Base-by-base conservation (phyloP, 2,797 vertebrate genomes). In the Sorex maritimensis region DNA sequence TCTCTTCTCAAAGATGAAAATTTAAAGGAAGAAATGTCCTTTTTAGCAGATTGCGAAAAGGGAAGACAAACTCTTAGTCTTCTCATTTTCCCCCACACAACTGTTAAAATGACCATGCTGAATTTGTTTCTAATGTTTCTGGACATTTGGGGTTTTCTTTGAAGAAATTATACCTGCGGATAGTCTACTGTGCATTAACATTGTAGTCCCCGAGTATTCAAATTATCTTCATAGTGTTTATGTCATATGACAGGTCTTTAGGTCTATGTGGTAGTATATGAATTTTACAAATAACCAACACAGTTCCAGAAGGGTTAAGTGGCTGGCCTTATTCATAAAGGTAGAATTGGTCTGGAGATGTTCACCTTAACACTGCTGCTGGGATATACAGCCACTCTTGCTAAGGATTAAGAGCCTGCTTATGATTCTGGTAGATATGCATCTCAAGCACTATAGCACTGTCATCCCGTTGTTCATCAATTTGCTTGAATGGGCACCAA, bases 391-490 rank as follows among this genome's bases (percentile, higher is more conserved):
- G 58, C 30, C 61, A 49, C 0, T 5, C 77, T 91, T 81, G 74
- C 81, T 86, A 69, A 80, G 44, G 61, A 91, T 93, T 90, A 89
- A 96, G 74, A 92, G 65, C 71, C 90, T 85, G 88, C 94, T 94
- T 93, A 96, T 87, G 84, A 92, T 92, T 92, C 86, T 85, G 69
- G 17, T 41, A 94, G 92, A 93, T 96, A 95, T 5, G 91, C 88
- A 95, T 95, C 95, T 95, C 84, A 92, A 84, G 34, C 34, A 34
- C 34, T 34, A 34, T 34, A 34, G 34, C 34, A 2, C 34, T 34
- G 34, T 34, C 34, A 34, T 34, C 34, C 34, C 34, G 34, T 34
- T 34, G 34, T 34, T 34, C 34, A 34, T 34, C 34, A 34, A 34
- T 34, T 34, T 34, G 34, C 34, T 34, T 2, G 34, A 34, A 34